A percentile compares a stretch with the other conserved stretches of the same genome.
Conservation (phyloP, 2,888 invertebrate species). For the Coremacera marginata region DNA sequence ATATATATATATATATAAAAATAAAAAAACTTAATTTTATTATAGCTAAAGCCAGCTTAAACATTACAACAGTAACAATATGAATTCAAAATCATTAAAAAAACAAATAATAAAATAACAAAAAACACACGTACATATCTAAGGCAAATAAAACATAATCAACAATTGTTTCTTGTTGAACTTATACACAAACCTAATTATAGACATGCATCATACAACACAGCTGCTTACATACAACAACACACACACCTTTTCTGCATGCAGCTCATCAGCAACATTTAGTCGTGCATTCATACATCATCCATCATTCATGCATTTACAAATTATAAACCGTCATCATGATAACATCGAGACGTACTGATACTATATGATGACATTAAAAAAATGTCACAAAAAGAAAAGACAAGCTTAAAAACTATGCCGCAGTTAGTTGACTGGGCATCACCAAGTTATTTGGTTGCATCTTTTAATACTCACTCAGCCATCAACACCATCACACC, state of each 20-base stretch:
- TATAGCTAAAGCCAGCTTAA: background rate
- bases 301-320: conserved; percentile 15
- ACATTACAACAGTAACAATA: background rate
- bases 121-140: conserved; percentile 20
- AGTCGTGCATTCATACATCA: background rate
- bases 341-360: too few relatives aligned
- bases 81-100: background rate
- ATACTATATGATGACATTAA: too few relatives aligned
- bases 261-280: background rate
- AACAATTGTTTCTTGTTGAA: conserved; percentile 27
- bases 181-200: conserved; percentile 9
- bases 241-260: conserved; percentile 18
- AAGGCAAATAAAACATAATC: conserved; percentile 28
- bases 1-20: background rate
- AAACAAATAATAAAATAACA: background rate
- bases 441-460: too few relatives aligned
- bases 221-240: background rate
- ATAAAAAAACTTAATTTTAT: conserved; percentile 8
- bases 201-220: background rate
- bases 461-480: too few relatives aligned
- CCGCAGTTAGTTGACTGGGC: too few relatives aligned
- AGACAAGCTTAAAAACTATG: too few relatives aligned
- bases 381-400: too few relatives aligned
- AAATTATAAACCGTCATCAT: background rate
- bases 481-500: background rate